Base-by-base conservation (phyloP, 2,888 invertebrate genomes). In the Alentia gelatinosa region DNA sequence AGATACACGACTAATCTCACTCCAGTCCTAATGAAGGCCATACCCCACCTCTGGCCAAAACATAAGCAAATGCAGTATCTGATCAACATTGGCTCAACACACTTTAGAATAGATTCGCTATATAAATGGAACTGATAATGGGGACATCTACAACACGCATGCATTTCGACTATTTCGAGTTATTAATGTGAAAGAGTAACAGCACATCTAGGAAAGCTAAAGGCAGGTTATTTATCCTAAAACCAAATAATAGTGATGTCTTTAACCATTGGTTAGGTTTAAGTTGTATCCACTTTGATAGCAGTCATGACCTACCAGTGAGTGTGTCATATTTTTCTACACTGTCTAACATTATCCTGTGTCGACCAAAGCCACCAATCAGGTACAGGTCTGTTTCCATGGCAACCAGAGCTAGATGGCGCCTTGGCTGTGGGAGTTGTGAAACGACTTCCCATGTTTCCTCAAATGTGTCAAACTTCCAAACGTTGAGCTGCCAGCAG, bases 321-420 rank as follows among this genome's bases (percentile, higher is more conserved):
- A 56, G 23, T 23, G 50, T 83, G 39, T 90, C 83, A 47, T 75
- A 83, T 23, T 50, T 79, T 9, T 90, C 90, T 1, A 90, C 90
- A 56, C 37, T 83, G 56, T 90, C 90, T n/a, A 90, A 50, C 23
- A 90, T 56, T n/a, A 90, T 79, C 50, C 90, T 19, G 50, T 90
- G 84, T 12, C 90, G 79, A 0, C 90, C 90, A 37, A 79, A 90
- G 1, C 90, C 90, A 40, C 90, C 90, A 0, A 83, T 75, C 15
- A 90, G 37, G 47, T 90, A 90, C n/a, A 90, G 37, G 39, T 90
- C 50, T n/a, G 37, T 83, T 4, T 47, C 83, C 79, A 79, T 75
- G 35, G 84, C 90, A 26, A 90, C 84, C 23, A 83, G 47, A 12
- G 83, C 33, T 7, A 75, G 39, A 15, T 90, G 90, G 47, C 90